Percentiles rank a stretch among this genome's conserved stretches.
Conservation (phyloP, 1,140 invertebrate genomes). For the Carcinoscorpius rotundicauda region DNA sequence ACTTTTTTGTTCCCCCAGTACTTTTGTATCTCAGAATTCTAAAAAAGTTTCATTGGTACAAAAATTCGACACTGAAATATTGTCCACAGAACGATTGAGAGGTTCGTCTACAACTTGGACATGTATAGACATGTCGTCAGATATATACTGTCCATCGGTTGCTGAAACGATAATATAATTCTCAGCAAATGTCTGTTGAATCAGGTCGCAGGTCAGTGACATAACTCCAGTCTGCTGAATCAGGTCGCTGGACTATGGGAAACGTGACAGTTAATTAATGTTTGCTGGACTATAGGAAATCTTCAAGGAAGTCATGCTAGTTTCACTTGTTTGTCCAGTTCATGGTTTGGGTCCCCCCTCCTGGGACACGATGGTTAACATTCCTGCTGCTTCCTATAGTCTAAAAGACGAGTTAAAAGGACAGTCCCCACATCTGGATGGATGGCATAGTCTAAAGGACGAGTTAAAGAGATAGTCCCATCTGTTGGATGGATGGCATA, state of each 20-base stretch:
- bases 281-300: constrained; percentile 33
- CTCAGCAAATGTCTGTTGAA: constrained; percentile 35
- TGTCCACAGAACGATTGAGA: too few species aligned
- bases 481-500: too few species aligned
- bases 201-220: constrained; percentile 31
- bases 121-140: constrained; percentile 58
- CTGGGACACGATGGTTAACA: constrained; percentile 59
- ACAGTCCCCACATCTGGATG: too few species aligned
- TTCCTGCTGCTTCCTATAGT: constrained; percentile 34
- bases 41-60: constrained; percentile 39
- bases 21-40: constrained; percentile 66
- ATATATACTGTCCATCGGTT: constrained; percentile 82
- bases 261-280: constrained; percentile 53
- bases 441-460: too few species aligned
- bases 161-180: constrained; percentile 49
- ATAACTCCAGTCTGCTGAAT: too few species aligned
- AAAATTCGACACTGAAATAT: constrained; percentile 8
- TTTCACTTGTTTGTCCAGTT: constrained; percentile 33
- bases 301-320: constrained; percentile 54
- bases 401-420: constrained; percentile 39
- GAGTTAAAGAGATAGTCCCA: too few species aligned
- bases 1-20: constrained; percentile 61
- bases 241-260: constrained; percentile 68
- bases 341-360: constrained; percentile 60
- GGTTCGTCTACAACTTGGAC: constrained; percentile 50